Percentiles rank a stretch among this genome's conserved stretches.
Evolutionary conservation across 2,797 vertebrate species (phyloP).

Genomic region (Chaenodraco wilsoni): DNA sequence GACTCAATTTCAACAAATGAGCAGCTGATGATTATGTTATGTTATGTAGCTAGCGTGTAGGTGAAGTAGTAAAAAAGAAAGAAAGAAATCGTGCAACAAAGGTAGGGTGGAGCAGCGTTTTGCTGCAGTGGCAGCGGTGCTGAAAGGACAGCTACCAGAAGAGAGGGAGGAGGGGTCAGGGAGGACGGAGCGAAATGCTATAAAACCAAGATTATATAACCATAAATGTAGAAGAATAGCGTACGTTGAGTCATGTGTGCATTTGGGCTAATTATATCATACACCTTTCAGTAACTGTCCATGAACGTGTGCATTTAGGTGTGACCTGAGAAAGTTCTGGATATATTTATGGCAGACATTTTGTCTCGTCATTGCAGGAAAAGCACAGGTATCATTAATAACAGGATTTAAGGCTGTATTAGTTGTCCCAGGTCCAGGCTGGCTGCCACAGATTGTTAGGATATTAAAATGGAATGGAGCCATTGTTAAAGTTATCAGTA

Average conservation of each 20-base stretch:
- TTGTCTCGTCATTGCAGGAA: not conserved
- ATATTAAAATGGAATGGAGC: conserved; percentile 8
- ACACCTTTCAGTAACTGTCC: too few relatives aligned
- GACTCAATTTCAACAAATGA: not conserved
- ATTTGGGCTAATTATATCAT: conserved; percentile 3
- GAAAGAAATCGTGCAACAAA: conserved; percentile 8
- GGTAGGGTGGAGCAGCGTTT: conserved; percentile 39
- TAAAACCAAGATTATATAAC: conserved; percentile 15
- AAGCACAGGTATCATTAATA: conserved; percentile 25
- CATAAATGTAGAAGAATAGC: conserved; percentile 3
- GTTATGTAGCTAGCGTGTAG: conserved; percentile 14
- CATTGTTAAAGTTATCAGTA: conserved; percentile 2
- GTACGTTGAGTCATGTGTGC: not conserved
- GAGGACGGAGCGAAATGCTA: conserved; percentile 29
- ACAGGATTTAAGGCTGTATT: conserved; percentile 18
- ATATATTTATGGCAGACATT: not conserved
- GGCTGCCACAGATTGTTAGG: conserved; percentile 4
- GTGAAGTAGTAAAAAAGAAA: conserved; percentile 9
- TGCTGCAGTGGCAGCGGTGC: conserved; percentile 69
- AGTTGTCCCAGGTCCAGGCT: not conserved
- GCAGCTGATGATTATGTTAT: not conserved
- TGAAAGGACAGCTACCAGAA: conserved; percentile 63
- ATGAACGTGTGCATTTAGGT: not conserved
- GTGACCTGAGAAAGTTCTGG: not conserved
- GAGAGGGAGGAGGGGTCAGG: conserved; percentile 19